Evolutionary conservation across 2,797 vertebrate species (phyloP), one percentile per base, ranked within the genome.

Genomic region (Falco concolor): DNA sequence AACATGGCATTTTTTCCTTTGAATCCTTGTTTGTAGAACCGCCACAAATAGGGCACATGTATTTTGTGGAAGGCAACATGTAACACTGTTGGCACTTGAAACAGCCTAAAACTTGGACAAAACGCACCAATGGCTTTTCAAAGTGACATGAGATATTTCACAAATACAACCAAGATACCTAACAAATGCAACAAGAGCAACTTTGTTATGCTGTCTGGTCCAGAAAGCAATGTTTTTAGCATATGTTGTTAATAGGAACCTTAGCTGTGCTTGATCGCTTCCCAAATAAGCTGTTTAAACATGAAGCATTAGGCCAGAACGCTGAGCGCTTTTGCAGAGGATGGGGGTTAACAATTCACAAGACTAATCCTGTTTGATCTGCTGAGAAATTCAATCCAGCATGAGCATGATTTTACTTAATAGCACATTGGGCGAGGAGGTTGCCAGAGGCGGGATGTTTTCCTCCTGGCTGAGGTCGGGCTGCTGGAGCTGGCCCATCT

Each of bases 341-440:
- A n/a, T 18, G 38, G 61, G 45, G 57, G 38, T 93, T 94, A 94
- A 87, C 67, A 91, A 87, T 61, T 81, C 57, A 49, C 84, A 76
- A 44, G 9, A 54, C 70, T 83, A 94, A 90, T 91, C 89, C 86
- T 61, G 24, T 87, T 96, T 93, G 90, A 96, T 95, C 94, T 80
- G 57, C 91, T 89, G 76, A 94, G 88, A 94, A 96, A 95, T 90
- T 85, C 77, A 88, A 45, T 81, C 52, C 49, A 56, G 54, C 72
- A 79, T 44, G 30, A 96, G 75, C 42, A 83, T 40, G 75, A 91
- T 94, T 94, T 91, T 90, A 85, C 49, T 95, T 76, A 96, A 53
- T 10, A 77, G 70, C 1, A 0, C 1, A 24, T 45, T 2, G 10
- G 77, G 87, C 0, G 0, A 90, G 73, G 57, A 84, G 85, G 42